These are phyloP conservation scores for Aspidiotus destructor DNA, from an alignment of 2,888 invertebrate species.

Conservation along the genomic window DNA sequence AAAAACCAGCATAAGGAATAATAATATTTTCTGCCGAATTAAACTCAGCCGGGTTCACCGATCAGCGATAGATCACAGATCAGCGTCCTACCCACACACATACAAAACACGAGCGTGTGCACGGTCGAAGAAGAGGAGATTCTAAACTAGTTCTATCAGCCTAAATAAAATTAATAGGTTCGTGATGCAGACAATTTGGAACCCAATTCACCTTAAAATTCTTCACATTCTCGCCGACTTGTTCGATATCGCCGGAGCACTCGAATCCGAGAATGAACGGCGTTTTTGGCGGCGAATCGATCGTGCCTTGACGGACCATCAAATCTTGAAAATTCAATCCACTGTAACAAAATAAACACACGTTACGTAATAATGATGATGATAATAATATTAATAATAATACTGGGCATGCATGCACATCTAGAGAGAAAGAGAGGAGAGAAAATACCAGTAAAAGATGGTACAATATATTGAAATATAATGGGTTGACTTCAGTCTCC, in stretches of 20 bases:
- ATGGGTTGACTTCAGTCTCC: too few relatives aligned
- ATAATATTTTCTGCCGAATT: too few relatives aligned
- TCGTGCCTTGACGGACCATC: constrained; percentile 77
- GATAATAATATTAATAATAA: neutral
- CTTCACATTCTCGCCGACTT: constrained; percentile 66
- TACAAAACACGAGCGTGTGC: too few relatives aligned
- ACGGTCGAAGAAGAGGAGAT: too few relatives aligned
- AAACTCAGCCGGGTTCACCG: too few relatives aligned
- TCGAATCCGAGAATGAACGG: constrained; percentile 83
- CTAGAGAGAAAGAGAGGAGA: neutral
- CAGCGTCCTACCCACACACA: too few relatives aligned
- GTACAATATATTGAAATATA: too few relatives aligned
- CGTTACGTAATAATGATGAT: neutral
- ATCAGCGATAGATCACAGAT: too few relatives aligned
- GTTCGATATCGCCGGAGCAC: constrained; percentile 73
- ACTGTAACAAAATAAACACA: constrained; percentile 47
- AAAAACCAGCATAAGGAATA: neutral
- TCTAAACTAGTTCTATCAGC: too few relatives aligned
- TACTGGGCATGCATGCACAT: neutral
- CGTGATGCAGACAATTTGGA: too few relatives aligned
- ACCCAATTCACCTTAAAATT: constrained; percentile 54
- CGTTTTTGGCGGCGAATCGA: constrained; percentile 79
- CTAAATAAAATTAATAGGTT: too few relatives aligned
- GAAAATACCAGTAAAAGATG: neutral
- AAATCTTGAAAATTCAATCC: constrained; percentile 82